A percentile compares a stretch with the other conserved stretches of the same genome.
Conservation (phyloP, 2,113 vertebrate species). For the Rhabdornis inornatus region DNA sequence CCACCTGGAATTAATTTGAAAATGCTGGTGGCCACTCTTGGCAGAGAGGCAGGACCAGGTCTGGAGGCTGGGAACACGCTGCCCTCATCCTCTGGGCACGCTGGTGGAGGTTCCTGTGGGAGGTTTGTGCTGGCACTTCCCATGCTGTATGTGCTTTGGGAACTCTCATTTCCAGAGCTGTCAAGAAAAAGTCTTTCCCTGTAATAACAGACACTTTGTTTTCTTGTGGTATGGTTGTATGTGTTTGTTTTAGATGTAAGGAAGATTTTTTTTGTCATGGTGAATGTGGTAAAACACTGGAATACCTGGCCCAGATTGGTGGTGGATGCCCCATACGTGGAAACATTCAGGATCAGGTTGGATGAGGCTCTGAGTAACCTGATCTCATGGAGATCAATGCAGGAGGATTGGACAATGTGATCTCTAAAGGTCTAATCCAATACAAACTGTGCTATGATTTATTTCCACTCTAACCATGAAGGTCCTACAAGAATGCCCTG, state of each 20-base stretch:
- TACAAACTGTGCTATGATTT: neutral
- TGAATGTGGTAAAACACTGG: neutral
- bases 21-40: neutral
- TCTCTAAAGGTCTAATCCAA: neutral
- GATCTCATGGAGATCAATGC: neutral
- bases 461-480: neutral
- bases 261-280: fast-evolving
- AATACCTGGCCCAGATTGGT: neutral
- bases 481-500: neutral
- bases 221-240: neutral
- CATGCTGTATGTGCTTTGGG: neutral
- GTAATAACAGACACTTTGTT: neutral
- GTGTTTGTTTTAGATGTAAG: neutral
- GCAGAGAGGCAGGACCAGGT: neutral
- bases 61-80: neutral
- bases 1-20: conserved; percentile 13
- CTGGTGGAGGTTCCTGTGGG: neutral
- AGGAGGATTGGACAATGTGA: neutral
- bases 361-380: neutral
- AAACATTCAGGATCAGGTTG: neutral
- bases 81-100: neutral
- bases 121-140: conserved; percentile 3
- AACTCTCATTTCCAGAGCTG: neutral
- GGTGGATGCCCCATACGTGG: neutral
- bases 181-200: neutral